Conservation (phyloP, 2,888 invertebrate species). For the Ectropis crepuscularia region DNA sequence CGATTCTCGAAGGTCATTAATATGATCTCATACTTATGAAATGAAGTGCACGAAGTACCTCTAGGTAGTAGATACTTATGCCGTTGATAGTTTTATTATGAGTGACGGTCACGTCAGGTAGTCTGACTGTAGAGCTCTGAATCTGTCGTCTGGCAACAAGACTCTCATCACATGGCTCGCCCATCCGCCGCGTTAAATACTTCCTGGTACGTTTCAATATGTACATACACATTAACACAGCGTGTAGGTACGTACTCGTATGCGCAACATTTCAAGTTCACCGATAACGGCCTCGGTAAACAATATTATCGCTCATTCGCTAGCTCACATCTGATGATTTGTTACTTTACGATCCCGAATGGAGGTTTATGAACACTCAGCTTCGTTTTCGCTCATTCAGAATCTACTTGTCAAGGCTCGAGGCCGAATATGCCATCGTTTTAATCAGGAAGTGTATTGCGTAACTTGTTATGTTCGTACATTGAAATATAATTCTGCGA, state of each 20-base stretch:
- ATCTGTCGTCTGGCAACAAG: conserved; percentile 50
- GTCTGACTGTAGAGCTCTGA: conserved; percentile 45
- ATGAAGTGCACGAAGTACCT: conserved; percentile 10
- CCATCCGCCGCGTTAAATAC: conserved; percentile 54
- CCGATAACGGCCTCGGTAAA: conserved; percentile 68
- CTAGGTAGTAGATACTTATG: no score
- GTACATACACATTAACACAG: conserved; percentile 67
- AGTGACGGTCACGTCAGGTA: conserved; percentile 47
- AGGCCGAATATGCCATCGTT: conserved; percentile 38
- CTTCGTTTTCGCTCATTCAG: conserved; percentile 39
- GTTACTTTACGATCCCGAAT: conserved; percentile 46
- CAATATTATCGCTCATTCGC: conserved; percentile 63
- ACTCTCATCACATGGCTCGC: conserved; percentile 56
- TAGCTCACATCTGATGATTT: conserved; percentile 51
- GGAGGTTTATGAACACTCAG: conserved; percentile 47
- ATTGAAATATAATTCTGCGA: conserved; percentile 30
- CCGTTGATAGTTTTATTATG: conserved; percentile 24
- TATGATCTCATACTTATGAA: conserved; percentile 36
- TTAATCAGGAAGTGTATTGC: conserved; percentile 41
- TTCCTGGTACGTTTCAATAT: conserved; percentile 69
- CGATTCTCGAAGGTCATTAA: conserved; percentile 28
- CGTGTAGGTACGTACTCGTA: conserved; percentile 61
- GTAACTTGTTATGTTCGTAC: conserved; percentile 30
- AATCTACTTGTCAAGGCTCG: conserved; percentile 42
- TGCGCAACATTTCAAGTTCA: conserved; percentile 73